Base-by-base conservation (phyloP, 1,140 invertebrate genomes). In the Eupristina koningsbergeri region DNA sequence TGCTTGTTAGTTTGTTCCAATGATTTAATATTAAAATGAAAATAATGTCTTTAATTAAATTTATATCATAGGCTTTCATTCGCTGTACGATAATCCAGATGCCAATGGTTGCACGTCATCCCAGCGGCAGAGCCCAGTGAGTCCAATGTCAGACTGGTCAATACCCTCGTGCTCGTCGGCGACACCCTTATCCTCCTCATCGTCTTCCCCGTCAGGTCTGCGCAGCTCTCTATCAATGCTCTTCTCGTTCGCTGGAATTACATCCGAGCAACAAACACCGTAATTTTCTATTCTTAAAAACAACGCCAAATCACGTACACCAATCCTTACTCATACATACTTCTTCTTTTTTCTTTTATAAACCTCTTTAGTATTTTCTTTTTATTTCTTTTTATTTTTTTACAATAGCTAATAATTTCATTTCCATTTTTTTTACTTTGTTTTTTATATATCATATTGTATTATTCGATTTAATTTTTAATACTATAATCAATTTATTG, bases 221-320 rank as follows among this genome's bases (percentile, higher is more conserved):
- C 89, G 91, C 86, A 92, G 87, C 85, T 92, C 92, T 71, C 86
- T 93, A 85, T 91, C 92, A 83, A 90, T 91, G 88, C 86, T 92
- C 67, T 89, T 92, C 86, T 92, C 90, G 61, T 84, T 92, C 82
- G 89, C 91, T 77, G 90, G 90, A 78, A 88, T 90, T 84, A 87
- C 89, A 67, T 86, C 88, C 63, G 88, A 90, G 86, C 89, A 89
- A 85, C 88, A 91, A 77, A 89, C 87, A 88, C 89, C 89, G 91
- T 92, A 91, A 91, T 89, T 90, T 86, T 88, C 87, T 87, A 69
- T 89, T 87, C 77, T 88, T 89, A 87, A 81, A 87, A 86, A 82
- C 41, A 83, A 83, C 78, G 74, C 64, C 63, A 39, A 36, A 9
- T 3, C 15, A 34, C 64, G 1, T 13, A 67, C 34, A 64, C 31